A percentile compares a stretch with the other conserved stretches of the same genome.
Conservation (phyloP, 2,113 vertebrate species). For the Ardeotis arabs region DNA sequence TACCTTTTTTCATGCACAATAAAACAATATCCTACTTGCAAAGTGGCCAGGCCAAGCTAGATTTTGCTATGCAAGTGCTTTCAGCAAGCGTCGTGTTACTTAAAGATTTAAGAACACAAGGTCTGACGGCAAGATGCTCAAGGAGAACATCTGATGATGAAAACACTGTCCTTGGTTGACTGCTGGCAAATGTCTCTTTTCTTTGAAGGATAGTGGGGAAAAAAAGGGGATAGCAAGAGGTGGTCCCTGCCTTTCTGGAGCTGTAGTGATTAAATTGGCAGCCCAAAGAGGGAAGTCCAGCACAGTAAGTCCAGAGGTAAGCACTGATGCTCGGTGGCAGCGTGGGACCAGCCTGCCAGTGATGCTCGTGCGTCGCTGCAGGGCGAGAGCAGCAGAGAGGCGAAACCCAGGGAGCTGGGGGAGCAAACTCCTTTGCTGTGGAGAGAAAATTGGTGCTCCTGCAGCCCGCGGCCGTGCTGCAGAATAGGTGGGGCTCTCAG, state of each 20-base stretch:
- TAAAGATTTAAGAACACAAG: background rate
- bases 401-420: rapidly evolving
- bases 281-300: background rate
- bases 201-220: background rate
- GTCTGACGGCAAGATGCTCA: background rate
- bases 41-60: background rate
- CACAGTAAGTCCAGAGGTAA: background rate
- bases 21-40: background rate
- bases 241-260: background rate
- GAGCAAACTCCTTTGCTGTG: background rate
- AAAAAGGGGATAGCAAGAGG: background rate
- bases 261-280: background rate
- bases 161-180: background rate
- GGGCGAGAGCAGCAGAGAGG: background rate
- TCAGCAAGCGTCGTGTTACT: background rate
- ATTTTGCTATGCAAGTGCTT: background rate
- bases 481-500: background rate
- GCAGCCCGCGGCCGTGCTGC: background rate
- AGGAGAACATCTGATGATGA: background rate
- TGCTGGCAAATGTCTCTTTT: background rate
- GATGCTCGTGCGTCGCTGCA: background rate
- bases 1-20: background rate
- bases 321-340: background rate
- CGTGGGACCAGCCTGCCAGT: background rate
- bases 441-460: background rate